Evolutionary conservation across 2,888 invertebrate species (phyloP).

Genomic region (Torymus auratus): DNA sequence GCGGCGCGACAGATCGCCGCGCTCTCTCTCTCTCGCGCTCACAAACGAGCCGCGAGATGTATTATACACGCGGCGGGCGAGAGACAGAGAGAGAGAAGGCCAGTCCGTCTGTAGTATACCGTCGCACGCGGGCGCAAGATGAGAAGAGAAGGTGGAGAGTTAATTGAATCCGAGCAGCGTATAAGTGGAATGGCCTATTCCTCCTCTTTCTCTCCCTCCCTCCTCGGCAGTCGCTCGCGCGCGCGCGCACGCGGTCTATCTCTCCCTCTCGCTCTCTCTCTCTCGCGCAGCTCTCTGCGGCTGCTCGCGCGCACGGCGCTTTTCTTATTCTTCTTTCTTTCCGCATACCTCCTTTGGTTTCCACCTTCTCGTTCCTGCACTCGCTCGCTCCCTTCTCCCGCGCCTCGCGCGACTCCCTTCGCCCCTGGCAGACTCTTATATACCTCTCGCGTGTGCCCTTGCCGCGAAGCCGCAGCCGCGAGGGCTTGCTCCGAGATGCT

Average conservation of each 20-base stretch:
- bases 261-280: slow-evolving; percentile 46
- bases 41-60: slow-evolving; percentile 62
- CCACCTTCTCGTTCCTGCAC: slow-evolving; percentile 58
- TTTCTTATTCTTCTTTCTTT: slow-evolving; percentile 73
- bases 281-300: slow-evolving; percentile 47
- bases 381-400: slow-evolving; percentile 31
- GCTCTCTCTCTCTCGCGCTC: slow-evolving; percentile 57
- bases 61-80: slow-evolving; percentile 55
- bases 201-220: slow-evolving; percentile 60
- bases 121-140: slow-evolving; percentile 35
- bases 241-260: slow-evolving; percentile 23
- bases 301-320: slow-evolving; percentile 60
- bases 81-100: slow-evolving; percentile 9
- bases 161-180: slow-evolving; percentile 77
- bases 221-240: slow-evolving; percentile 47
- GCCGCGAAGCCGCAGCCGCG: slow-evolving; percentile 9
- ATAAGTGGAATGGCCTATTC: slow-evolving; percentile 77
- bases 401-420: slow-evolving; percentile 54
- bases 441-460: slow-evolving; percentile 38
- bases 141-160: slow-evolving; percentile 71
- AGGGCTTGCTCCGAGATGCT: slow-evolving; percentile 8
- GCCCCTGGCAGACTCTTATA: slow-evolving; percentile 29
- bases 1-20: slow-evolving; percentile 46
- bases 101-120: no score
- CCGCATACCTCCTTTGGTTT: slow-evolving; percentile 65